These are phyloP conservation scores for Silurus meridionalis DNA, from an alignment of 2,113 vertebrate genomes.

Conservation along the genomic window DNA sequence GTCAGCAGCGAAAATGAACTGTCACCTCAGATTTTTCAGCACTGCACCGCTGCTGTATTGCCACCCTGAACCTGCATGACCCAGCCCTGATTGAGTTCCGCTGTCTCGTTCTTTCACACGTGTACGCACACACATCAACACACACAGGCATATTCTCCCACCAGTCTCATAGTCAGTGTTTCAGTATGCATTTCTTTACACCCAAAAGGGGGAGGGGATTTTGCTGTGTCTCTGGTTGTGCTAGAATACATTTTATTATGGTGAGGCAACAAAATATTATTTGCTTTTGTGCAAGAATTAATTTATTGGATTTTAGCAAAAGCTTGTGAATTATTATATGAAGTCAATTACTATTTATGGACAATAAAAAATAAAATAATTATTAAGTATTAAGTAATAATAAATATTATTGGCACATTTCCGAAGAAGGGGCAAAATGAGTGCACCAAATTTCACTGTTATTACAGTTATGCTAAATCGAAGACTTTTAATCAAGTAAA, in stretches of 20 bases:
- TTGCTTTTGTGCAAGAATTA: neutral
- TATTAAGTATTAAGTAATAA: no score
- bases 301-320: neutral
- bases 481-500: neutral
- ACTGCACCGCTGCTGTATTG: constrained; percentile 77
- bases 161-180: constrained; percentile 59
- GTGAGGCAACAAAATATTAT: neutral
- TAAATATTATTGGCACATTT: neutral
- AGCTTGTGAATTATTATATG: neutral
- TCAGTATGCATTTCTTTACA: constrained; percentile 65
- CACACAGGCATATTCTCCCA: constrained; percentile 32
- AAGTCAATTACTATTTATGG: neutral
- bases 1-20: constrained; percentile 89
- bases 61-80: constrained; percentile 81
- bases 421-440: neutral
- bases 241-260: neutral
- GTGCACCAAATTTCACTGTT: neutral
- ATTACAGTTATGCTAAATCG: neutral
- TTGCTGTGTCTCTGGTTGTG: constrained; percentile 1
- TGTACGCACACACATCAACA: constrained; percentile 1
- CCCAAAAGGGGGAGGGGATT: constrained; percentile 45
- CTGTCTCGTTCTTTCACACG: constrained; percentile 74
- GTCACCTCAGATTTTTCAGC: constrained; percentile 89
- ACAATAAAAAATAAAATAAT: no score
- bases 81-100: constrained; percentile 88